Evolutionary conservation across 2,797 vertebrate species (phyloP), one percentile per base, ranked within the genome.

Genomic region (Esox masquinongy): DNA sequence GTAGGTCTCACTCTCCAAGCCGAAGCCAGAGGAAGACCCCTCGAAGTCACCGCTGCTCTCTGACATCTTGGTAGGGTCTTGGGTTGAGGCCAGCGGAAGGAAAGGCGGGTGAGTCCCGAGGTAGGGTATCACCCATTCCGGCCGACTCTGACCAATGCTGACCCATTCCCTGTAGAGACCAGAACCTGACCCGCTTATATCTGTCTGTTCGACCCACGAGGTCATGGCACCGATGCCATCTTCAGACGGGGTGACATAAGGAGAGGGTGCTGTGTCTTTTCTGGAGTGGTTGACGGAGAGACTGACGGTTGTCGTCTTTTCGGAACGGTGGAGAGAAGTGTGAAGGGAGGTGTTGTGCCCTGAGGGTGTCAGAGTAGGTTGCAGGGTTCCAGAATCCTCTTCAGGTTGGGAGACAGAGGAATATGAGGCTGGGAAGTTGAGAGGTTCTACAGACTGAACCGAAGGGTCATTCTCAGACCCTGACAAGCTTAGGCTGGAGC

Each of bases 101-200:
- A 47, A 9, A 15, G 53, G 73, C 63, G 74, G 61, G 22, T 79
- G 53, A 5, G 63, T 73, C 2, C 64, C 56, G 14, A 76, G 19
- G 8, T 29, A 68, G n/a, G 22, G 22, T 15, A 26, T 15, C n/a
- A 26, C 31, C 7, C 64, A 66, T 14, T 36, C 68, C 8, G 80
- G 80, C 15, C 61, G 75, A 53, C 86, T 79, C 29, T 77, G 72
- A 84, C 82, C 84, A 75, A 26, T 8, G 72, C 14, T 70, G 26
- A 82, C 86, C 59, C 87, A 85, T 85, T 93, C 92, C 85, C 92
- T 81, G 86, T 91, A 87, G 76, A 92, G 84, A 64, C 87, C 89
- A 59, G 94, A 96, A 11, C 95, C 93, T 76, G 95, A 95, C 73
- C 94, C 95, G 78, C 93, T 94, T 86, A 82, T 87, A 79, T 94